A percentile compares a stretch with the other conserved stretches of the same genome.
phyloP scores from a whole-genome alignment of 2,113 vertebrate genomes.

The Leptodactylus fuscus region DNA sequence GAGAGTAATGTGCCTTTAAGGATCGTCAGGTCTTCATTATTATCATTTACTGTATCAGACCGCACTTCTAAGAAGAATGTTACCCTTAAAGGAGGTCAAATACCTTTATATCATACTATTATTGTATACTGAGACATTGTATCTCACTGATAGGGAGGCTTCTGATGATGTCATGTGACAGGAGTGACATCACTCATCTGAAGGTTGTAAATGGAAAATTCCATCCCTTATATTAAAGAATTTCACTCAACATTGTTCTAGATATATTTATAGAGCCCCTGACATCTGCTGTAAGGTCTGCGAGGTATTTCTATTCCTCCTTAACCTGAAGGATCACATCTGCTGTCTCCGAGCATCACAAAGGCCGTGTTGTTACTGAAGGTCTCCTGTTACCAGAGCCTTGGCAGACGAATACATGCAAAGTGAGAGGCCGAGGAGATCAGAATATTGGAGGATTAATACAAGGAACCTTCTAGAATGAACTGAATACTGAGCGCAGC shows the following conservation, averaged over 20 bases:
- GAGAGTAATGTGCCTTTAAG: neutral
- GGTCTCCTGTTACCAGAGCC: conserved; percentile 41
- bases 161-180: no score
- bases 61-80: neutral
- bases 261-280: neutral
- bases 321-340: conserved; percentile 36
- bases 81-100: no score
- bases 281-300: conserved; percentile 20
- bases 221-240: no score
- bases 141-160: no score
- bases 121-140: no score
- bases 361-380: conserved; percentile 35
- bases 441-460: neutral
- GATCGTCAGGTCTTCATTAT: neutral
- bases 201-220: no score
- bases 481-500: neutral
- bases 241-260: no score
- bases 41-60: neutral
- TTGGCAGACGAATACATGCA: conserved; percentile 4
- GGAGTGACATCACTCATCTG: no score
- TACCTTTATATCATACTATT: no score
- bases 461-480: neutral
- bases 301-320: conserved; percentile 1
- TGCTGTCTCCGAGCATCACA: conserved; percentile 46
- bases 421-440: neutral